Evolutionary conservation across 2,797 vertebrate species (phyloP), one percentile per base, ranked within the genome.

Genomic region (Graptemys geographica): DNA sequence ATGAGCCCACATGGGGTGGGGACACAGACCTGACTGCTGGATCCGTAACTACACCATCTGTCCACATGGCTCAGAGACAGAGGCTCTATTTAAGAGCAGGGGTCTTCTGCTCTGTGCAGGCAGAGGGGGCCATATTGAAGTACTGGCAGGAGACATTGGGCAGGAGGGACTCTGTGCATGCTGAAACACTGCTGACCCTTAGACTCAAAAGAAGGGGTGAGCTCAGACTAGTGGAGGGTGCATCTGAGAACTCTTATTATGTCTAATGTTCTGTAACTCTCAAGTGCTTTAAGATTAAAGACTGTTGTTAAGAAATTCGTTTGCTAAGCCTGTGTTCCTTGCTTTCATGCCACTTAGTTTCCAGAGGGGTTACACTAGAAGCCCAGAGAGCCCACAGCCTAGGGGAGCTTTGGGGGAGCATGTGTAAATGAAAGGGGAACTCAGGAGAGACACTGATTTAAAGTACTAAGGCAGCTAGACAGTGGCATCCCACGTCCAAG

Each of bases 71-170:
- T 1, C 10, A 55, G 56, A 25, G 74, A 69, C 0, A 5, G 4
- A 69, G 55, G 25, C 11, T 72, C 11, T 3, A 0, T 44, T 92
- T 80, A 2, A 4, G 51, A 13, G 79, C 10, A 6, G 4, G 1
- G 0, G 2, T 85, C 59, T n/a, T n/a, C 16, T 81, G 47, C n/a
- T 13, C 37, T 56, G 23, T 51, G 37, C 31, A 65, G 13, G 59
- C 6, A 44, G 44, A 7, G 44, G 44, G 44, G 44, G 10, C 33
- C 41, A 85, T 4, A 0, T 1, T 11, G 69, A 76, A 62, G 83
- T 79, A 80, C 5, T 3, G 0, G 0, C 13, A 9, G 12, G 13
- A 33, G 47, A 41, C 83, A 31, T 4, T 1, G 0, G 51, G 1
- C 0, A 1, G n/a, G 72, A 59, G 83, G 11, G 23, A 31, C 27